Evolutionary conservation across 2,113 vertebrate genomes (phyloP).

Genomic region (Gadus chalcogrammus): DNA sequence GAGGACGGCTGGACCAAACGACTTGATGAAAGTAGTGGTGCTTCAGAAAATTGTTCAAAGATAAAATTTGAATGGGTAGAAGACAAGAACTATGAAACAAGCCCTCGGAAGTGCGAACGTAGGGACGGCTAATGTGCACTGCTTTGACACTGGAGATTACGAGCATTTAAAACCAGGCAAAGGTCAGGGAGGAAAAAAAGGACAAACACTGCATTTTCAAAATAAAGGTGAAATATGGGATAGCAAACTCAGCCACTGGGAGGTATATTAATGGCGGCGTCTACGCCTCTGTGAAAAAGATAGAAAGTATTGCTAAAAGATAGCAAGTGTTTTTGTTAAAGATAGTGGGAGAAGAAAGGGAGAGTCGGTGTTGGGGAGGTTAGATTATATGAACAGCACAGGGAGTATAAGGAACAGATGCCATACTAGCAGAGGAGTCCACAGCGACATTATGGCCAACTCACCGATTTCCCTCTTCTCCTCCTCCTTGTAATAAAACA

Average conservation of each 20-base stretch:
- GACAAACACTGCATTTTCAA: slow-evolving; percentile 25
- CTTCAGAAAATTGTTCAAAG: not conserved
- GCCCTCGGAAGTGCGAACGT: slow-evolving; percentile 10
- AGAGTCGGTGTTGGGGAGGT: too few relatives aligned
- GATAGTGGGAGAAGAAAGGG: too few relatives aligned
- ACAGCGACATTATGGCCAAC: slow-evolving; percentile 53
- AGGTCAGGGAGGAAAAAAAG: not conserved
- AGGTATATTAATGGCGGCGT: slow-evolving; percentile 19
- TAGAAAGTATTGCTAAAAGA: slow-evolving; percentile 17
- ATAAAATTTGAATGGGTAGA: not conserved
- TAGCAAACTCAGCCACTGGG: slow-evolving; percentile 22
- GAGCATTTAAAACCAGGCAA: slow-evolving; percentile 28
- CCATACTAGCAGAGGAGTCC: slow-evolving; percentile 60
- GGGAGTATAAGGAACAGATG: slow-evolving; percentile 62
- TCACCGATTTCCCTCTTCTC: slow-evolving; percentile 59
- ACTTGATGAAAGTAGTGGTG: too few relatives aligned
- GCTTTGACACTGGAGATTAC: slow-evolving; percentile 32
- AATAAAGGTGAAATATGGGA: slow-evolving; percentile 38
- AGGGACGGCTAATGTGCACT: slow-evolving; percentile 12
- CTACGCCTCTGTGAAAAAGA: slow-evolving; percentile 38
- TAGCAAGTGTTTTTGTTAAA: too few relatives aligned
- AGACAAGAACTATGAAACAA: not conserved
- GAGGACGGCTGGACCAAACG: too few relatives aligned
- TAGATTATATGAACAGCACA: slow-evolving; percentile 43
- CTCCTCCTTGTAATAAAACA: slow-evolving; percentile 67